Percentiles rank a stretch among this genome's conserved stretches.
These are phyloP conservation scores for Sebastes alutus DNA, from an alignment of 2,797 vertebrate genomes.

Conservation along the genomic window DNA sequence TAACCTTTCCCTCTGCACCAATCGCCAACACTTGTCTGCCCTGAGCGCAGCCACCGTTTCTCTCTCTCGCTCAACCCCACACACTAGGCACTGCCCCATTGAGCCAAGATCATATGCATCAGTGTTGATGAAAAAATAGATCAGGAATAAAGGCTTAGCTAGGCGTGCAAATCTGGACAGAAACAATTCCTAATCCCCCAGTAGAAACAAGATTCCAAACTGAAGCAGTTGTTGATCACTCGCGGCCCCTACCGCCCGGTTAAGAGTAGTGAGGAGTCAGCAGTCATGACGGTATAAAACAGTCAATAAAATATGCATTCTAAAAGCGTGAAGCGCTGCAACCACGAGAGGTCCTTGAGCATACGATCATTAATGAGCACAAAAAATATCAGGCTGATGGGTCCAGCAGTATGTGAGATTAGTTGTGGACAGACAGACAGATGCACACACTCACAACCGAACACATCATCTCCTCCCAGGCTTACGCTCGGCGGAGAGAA, in stretches of 20 bases:
- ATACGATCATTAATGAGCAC: background rate
- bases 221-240: background rate
- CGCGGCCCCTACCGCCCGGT: background rate
- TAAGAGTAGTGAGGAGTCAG: background rate
- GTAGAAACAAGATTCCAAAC: background rate
- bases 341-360: background rate
- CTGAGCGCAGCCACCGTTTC: background rate
- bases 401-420: background rate
- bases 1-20: too few relatives aligned
- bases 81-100: background rate
- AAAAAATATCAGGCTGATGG: background rate
- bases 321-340: background rate
- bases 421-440: background rate
- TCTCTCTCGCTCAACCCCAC: background rate
- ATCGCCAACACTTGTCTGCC: background rate
- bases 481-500: too few relatives aligned
- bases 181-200: accelerated
- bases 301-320: background rate
- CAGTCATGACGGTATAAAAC: background rate
- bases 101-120: background rate
- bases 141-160: background rate
- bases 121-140: background rate
- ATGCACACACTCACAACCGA: background rate
- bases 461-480: background rate
- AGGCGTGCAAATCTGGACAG: background rate